Evolutionary conservation across 1,140 invertebrate species (phyloP).

Genomic region (Papilio aristodemus): DNA sequence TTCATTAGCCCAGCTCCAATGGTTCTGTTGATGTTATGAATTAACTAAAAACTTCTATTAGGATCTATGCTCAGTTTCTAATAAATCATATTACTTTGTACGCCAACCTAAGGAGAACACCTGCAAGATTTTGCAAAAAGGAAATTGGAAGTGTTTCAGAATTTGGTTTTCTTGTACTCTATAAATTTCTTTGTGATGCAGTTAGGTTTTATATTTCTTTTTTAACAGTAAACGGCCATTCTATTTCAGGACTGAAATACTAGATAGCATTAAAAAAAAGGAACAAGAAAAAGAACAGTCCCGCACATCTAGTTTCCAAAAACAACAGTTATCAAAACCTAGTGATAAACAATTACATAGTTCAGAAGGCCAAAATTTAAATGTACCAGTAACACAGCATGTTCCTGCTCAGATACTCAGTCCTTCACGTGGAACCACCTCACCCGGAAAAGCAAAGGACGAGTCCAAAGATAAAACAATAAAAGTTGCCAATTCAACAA

Average conservation of each 20-base stretch:
- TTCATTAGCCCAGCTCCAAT: too few relatives aligned
- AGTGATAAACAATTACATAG: constrained; percentile 55
- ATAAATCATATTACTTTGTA: neutral
- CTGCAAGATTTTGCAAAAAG: neutral
- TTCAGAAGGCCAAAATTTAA: constrained; percentile 54
- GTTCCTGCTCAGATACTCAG: constrained; percentile 64
- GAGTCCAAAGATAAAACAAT: constrained; percentile 69
- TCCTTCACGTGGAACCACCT: constrained; percentile 52
- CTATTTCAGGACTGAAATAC: constrained; percentile 65
- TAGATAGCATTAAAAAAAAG: constrained; percentile 72
- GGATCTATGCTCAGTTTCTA: neutral
- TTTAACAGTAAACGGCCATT: constrained; percentile 10
- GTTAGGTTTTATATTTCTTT: constrained; percentile 21
- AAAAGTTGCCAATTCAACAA: constrained; percentile 74
- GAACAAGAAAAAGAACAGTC: constrained; percentile 69
- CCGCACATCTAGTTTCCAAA: constrained; percentile 56
- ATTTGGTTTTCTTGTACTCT: neutral
- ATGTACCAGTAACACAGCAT: constrained; percentile 67
- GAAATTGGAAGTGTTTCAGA: neutral
- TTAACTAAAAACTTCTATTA: neutral
- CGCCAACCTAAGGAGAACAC: neutral
- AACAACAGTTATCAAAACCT: constrained; percentile 54
- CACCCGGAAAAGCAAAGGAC: constrained; percentile 58
- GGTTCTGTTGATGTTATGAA: too few relatives aligned
- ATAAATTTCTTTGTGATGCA: neutral